These are phyloP conservation scores for Tetragonisca angustula DNA, from an alignment of 2,888 invertebrate species.

Conservation along the genomic window DNA sequence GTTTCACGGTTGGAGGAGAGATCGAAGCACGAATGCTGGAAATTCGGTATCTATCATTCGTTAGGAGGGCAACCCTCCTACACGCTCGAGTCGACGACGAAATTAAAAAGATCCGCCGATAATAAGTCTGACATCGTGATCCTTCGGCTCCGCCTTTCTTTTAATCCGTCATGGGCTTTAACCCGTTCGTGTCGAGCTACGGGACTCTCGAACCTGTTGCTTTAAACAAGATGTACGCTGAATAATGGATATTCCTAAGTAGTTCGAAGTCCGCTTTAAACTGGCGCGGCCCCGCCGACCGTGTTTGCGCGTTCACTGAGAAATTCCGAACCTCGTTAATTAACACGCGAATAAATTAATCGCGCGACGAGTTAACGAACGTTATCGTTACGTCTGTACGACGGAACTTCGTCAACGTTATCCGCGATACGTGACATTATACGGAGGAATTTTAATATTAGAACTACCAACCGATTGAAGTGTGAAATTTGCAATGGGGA, in stretches of 20 bases:
- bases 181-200: conserved; percentile 71
- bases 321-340: conserved; percentile 64
- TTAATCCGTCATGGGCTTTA: conserved; percentile 80
- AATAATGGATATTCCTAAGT: conserved; percentile 79
- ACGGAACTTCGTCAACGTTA: neutral
- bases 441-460: too few species aligned
- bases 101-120: conserved; percentile 59
- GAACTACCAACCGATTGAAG: too few species aligned
- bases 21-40: neutral
- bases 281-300: conserved; percentile 34
- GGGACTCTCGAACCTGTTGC: conserved; percentile 79
- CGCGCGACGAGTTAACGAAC: conserved; percentile 32
- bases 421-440: neutral
- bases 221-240: conserved; percentile 79
- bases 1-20: neutral
- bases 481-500: too few species aligned
- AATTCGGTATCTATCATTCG: neutral
- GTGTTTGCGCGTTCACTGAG: conserved; percentile 64
- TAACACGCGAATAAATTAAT: conserved; percentile 66
- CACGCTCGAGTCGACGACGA: conserved; percentile 41
- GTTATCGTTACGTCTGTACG: neutral
- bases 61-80: neutral
- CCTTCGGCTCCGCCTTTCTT: conserved; percentile 71
- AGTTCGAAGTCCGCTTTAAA: conserved; percentile 73
- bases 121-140: conserved; percentile 72